These are phyloP conservation scores for Vultur gryphus DNA, from an alignment of 2,797 vertebrate genomes.

Conservation along the genomic window DNA sequence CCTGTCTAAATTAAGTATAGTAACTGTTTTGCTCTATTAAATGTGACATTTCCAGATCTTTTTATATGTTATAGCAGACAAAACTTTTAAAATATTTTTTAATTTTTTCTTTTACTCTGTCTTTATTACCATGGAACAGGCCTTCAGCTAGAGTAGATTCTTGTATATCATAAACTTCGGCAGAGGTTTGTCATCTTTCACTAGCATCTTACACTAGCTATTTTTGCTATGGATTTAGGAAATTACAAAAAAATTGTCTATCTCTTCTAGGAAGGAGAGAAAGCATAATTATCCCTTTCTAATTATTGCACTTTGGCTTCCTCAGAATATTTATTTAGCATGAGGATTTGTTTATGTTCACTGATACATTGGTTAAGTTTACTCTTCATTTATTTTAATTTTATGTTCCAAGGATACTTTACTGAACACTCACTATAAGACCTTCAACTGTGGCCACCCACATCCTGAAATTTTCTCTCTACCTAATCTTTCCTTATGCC, in stretches of 20 bases:
- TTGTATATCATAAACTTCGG: not conserved
- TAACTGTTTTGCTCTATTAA: not conserved
- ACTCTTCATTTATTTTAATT: constrained; percentile 23
- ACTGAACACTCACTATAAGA: not conserved
- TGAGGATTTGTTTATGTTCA: not conserved
- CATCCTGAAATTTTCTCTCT: constrained; percentile 4
- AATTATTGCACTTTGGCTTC: not conserved
- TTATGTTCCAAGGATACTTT: constrained; percentile 37
- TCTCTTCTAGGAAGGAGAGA: not conserved
- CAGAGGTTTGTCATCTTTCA: not conserved
- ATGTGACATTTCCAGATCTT: not conserved
- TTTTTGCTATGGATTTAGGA: not conserved
- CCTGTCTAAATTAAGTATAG: not conserved
- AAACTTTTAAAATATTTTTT: not conserved
- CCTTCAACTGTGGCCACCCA: constrained; percentile 26
- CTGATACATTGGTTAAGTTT: not conserved
- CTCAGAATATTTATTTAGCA: not conserved
- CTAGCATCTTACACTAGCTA: not conserved
- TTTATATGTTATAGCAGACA: not conserved
- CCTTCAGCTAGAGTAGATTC: not conserved
- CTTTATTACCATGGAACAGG: not conserved
- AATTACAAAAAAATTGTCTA: not conserved
- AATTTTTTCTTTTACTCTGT: not conserved
- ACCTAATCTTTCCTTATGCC: not conserved
- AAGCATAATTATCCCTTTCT: not conserved